phyloP scores from a whole-genome alignment of 2,113 vertebrate species.

The Salvelinus namaycush region DNA sequence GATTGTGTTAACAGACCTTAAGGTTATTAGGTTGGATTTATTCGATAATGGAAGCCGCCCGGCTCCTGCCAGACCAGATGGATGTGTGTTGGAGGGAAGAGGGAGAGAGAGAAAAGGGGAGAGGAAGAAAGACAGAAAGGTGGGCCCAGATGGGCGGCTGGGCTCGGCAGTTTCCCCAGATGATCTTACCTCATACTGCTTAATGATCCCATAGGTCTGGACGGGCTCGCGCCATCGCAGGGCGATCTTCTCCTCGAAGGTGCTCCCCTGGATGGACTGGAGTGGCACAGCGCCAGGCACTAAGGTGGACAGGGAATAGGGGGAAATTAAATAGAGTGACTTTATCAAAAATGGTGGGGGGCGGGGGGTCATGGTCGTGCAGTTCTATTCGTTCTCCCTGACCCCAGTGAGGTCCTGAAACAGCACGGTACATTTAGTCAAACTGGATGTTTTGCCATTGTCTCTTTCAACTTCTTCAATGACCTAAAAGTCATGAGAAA shows the following conservation, averaged over 20 bases:
- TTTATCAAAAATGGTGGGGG: no score
- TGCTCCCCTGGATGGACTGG: slow-evolving; percentile 90
- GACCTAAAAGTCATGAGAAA: no score
- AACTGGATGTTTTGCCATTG: no score
- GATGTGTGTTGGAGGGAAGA: slow-evolving; percentile 16
- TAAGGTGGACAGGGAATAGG: slow-evolving; percentile 42
- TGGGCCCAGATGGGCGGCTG: not conserved
- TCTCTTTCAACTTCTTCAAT: no score
- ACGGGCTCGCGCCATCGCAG: slow-evolving; percentile 91
- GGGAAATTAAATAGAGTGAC: not conserved
- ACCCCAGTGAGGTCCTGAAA: no score
- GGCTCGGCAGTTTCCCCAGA: no score
- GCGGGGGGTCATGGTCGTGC: no score
- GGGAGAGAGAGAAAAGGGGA: not conserved
- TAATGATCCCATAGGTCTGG: slow-evolving; percentile 92
- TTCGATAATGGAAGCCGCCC: slow-evolving; percentile 37
- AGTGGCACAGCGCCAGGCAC: slow-evolving; percentile 90
- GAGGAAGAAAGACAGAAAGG: not conserved
- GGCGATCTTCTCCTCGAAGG: slow-evolving; percentile 93
- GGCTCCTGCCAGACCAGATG: slow-evolving; percentile 22
- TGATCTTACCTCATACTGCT: slow-evolving; percentile 71
- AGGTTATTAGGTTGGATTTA: slow-evolving; percentile 53
- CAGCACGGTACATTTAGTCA: no score
- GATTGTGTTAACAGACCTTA: slow-evolving; percentile 47
- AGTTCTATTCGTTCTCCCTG: no score